Evolutionary conservation across 2,797 vertebrate species (phyloP), one percentile per base, ranked within the genome.

Genomic region (Stomatorhinus walkeri): DNA sequence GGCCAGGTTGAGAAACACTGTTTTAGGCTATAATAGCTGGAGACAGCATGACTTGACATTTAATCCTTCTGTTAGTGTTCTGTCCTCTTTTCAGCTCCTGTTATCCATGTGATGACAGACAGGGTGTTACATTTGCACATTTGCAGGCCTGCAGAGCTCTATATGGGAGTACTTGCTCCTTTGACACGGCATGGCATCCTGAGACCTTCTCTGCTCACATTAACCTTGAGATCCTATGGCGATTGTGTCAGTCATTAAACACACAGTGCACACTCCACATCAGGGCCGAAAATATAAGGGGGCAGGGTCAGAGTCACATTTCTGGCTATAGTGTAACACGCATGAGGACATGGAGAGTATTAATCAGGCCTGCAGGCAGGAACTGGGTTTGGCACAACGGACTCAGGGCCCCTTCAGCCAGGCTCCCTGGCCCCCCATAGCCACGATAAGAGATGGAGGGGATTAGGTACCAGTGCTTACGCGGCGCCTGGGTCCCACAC

Each of bases 161-260:
- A 2, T 85, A 51, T 0, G 10, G 49, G 24, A 85, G 28, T 32
- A 28, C 83, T 49, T 10, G 46, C 49, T 85, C 83, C 19, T 79
- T 43, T 40, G 72, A 16, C 49, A 52, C 5, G 3, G 24, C 85
- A 43, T n/a, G 28, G 28, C 24, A 56, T 12, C 28, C 32, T 10
- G 51, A 52, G 28, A 56, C 24, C 85, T 59, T 16, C 51, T 59
- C 32, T 56, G 52, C 16, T 16, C 28, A 54, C 48, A 56, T 88
- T 88, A 79, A 81, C 87, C 87, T 88, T 88, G 68, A 40, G 48
- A 40, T 36, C 28, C 49, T 54, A 32, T 81, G 46, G 49, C 9
- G 49, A 52, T 81, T n/a, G 19, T 40, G 32, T 9, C 24, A 24
- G 16, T 19, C 87, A 51, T n/a, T 19, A 52, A 79, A 72, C 68